These are phyloP conservation scores for Anguilla pacifica DNA, from an alignment of 2,797 vertebrate genomes.

Conservation along the genomic window DNA sequence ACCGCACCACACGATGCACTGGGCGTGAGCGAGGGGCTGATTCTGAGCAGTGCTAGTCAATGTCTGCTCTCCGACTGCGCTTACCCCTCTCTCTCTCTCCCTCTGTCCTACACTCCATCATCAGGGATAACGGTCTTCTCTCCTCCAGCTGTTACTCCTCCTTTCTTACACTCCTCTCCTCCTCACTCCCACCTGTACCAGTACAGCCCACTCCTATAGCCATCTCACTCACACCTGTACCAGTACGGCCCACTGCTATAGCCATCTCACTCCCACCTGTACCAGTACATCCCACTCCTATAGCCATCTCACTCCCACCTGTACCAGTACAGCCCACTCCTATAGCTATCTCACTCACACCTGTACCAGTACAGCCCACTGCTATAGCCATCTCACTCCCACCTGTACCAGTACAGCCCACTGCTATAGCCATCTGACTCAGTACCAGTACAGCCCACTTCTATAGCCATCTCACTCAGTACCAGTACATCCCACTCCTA, in stretches of 20 bases:
- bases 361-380: not conserved
- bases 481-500: not conserved
- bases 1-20: not conserved
- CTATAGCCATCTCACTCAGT: not conserved
- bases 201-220: not conserved
- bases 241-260: not conserved
- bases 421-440: no score
- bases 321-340: no score
- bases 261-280: no score
- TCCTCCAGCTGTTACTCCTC: not conserved
- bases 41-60: not conserved
- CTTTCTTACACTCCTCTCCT: not conserved
- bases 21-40: not conserved
- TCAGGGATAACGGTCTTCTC: not conserved
- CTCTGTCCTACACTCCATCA: constrained; percentile 12
- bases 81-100: not conserved
- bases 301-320: no score
- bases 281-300: no score
- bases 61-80: no score
- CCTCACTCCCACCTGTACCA: not conserved
- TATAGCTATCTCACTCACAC: no score
- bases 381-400: not conserved
- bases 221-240: not conserved
- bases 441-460: not conserved
- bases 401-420: not conserved